Conservation (phyloP, 2,113 vertebrate genomes). For the Echinops telfairi region DNA sequence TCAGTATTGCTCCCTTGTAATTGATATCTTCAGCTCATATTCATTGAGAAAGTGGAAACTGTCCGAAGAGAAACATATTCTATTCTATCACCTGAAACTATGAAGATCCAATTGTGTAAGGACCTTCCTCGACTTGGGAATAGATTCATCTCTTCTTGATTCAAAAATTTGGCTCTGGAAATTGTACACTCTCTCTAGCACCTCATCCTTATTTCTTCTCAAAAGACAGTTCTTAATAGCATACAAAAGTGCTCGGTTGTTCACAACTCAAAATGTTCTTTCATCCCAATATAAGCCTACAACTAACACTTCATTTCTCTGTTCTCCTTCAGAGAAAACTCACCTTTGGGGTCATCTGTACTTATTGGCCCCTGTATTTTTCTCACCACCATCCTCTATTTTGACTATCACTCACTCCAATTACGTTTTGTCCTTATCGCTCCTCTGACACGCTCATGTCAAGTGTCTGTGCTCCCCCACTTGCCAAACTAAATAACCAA, state of each 20-base stretch:
- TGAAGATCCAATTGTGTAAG: background rate
- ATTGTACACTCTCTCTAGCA: background rate
- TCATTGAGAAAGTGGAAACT: conserved; percentile 44
- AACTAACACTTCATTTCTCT: background rate
- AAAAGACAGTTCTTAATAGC: background rate
- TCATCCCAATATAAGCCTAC: background rate
- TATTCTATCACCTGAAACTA: background rate
- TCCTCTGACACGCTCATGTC: background rate
- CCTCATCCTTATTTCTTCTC: conserved; percentile 28
- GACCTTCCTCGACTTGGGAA: background rate
- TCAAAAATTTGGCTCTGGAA: conserved; percentile 10
- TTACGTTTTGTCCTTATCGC: background rate
- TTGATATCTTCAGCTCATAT: conserved; percentile 12
- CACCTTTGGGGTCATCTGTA: background rate
- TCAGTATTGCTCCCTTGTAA: background rate
- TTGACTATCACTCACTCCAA: background rate
- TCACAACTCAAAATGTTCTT: conserved; percentile 18
- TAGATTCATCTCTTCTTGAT: background rate
- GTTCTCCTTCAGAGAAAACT: conserved; percentile 15
- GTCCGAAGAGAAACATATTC: background rate
- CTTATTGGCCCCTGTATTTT: background rate
- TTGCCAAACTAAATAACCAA: background rate
- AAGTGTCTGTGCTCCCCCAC: background rate
- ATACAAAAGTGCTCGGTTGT: background rate
- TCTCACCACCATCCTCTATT: background rate